Evolutionary conservation across 1,140 invertebrate genomes (phyloP).

Genomic region (Caenorhabditis tropicalis): DNA sequence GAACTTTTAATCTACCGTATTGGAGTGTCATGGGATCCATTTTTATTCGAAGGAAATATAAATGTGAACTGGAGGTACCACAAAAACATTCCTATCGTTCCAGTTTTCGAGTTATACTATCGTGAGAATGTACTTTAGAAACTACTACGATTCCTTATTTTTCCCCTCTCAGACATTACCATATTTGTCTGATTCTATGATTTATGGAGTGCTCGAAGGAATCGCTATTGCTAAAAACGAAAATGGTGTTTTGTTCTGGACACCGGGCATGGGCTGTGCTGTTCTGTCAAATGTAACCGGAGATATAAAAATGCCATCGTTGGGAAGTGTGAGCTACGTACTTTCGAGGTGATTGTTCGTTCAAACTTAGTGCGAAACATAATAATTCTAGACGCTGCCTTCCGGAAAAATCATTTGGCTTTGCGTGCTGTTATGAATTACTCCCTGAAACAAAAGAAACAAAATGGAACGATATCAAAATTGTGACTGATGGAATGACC

Average conservation of each 20-base stretch:
- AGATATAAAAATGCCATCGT: not conserved
- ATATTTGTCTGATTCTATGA: not conserved
- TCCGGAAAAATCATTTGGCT: not conserved
- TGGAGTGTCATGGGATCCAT: not conserved
- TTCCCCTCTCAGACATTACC: not conserved
- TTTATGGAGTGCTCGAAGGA: not conserved
- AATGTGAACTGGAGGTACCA: not conserved
- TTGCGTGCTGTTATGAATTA: not conserved
- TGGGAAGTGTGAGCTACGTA: not conserved
- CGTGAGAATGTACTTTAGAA: not conserved
- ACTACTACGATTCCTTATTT: not conserved
- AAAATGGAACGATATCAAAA: not conserved
- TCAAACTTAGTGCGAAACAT: not conserved
- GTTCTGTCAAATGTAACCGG: not conserved
- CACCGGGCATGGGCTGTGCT: not conserved
- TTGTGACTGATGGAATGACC: not conserved
- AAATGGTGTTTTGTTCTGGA: not conserved
- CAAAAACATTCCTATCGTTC: not conserved
- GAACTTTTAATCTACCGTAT: not conserved
- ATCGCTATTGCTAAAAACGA: not conserved
- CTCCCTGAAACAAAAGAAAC: not conserved
- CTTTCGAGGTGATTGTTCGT: not conserved
- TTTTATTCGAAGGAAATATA: not conserved
- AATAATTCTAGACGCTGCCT: not conserved
- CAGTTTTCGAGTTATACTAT: constrained; percentile 3